Evolutionary conservation across 2,888 invertebrate species (phyloP).

Genomic region (Dascillus cervinus): DNA sequence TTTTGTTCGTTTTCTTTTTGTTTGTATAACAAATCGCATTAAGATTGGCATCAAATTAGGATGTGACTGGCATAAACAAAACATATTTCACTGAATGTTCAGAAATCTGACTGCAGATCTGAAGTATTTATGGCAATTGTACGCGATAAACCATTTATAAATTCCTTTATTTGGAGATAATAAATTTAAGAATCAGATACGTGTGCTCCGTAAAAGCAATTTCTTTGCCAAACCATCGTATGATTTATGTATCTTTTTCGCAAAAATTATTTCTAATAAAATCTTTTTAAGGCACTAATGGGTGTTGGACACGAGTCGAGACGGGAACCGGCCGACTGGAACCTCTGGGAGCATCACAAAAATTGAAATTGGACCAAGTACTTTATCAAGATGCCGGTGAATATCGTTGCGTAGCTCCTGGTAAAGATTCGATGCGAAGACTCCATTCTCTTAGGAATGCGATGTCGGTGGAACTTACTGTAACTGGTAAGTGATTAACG

Average conservation of each 20-base stretch:
- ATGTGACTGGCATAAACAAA: constrained; percentile 14
- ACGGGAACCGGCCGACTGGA: constrained; percentile 47
- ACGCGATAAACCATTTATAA: constrained; percentile 10
- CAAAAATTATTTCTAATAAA: too few species aligned
- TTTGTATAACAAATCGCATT: constrained; percentile 7
- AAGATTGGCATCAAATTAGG: constrained; percentile 13
- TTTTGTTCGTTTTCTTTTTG: constrained; percentile 7
- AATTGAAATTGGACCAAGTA: constrained; percentile 60
- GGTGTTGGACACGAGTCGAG: constrained; percentile 56
- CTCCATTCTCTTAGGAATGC: constrained; percentile 47
- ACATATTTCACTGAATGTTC: constrained; percentile 7
- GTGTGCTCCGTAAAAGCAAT: too few species aligned
- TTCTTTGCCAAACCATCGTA: too few species aligned
- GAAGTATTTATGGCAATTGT: constrained; percentile 12
- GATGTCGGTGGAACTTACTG: constrained; percentile 44
- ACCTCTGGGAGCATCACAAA: constrained; percentile 51
- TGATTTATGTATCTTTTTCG: too few species aligned
- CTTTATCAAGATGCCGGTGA: constrained; percentile 71
- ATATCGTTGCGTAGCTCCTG: constrained; percentile 62
- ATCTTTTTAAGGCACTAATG: constrained; percentile 47
- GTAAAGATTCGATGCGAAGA: constrained; percentile 47
- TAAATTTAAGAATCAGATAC: too few species aligned
- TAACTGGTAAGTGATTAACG: constrained; percentile 46
- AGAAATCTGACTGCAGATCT: constrained; percentile 7
- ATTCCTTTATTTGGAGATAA: constrained; percentile 4